Conservation (phyloP, 1,140 invertebrate genomes). For the Saxidomus purpurata region DNA sequence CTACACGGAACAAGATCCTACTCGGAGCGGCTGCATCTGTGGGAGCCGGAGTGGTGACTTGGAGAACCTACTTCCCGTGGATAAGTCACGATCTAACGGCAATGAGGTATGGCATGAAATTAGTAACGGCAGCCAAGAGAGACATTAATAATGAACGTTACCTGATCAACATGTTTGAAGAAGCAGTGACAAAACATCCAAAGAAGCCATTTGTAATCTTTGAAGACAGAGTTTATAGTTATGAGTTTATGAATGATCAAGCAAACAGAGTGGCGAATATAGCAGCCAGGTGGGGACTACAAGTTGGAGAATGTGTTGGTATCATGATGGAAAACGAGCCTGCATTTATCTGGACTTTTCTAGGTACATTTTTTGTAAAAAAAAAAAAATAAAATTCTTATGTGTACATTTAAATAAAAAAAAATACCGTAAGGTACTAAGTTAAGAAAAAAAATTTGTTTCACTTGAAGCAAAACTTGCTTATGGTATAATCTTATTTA, state of each 20-base stretch:
- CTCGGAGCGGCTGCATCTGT: slow-evolving; percentile 51
- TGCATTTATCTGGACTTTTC: slow-evolving; percentile 81
- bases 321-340: slow-evolving; percentile 80
- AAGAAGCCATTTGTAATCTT: slow-evolving; percentile 77
- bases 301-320: slow-evolving; percentile 75
- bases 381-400: too few relatives aligned
- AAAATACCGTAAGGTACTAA: too few relatives aligned
- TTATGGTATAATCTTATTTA: too few relatives aligned
- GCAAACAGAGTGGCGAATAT: slow-evolving; percentile 79
- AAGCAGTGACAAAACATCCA: slow-evolving; percentile 67
- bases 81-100: slow-evolving; percentile 71
- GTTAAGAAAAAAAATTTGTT: too few relatives aligned
- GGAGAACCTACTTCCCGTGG: slow-evolving; percentile 73
- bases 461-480: too few relatives aligned
- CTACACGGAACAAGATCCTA: slow-evolving; percentile 54
- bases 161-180: slow-evolving; percentile 80
- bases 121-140: background rate
- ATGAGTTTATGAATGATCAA: slow-evolving; percentile 76
- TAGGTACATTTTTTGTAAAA: slow-evolving; percentile 74
- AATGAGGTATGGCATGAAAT: slow-evolving; percentile 51
- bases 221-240: slow-evolving; percentile 77
- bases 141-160: slow-evolving; percentile 52
- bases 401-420: too few relatives aligned
- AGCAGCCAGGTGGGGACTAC: slow-evolving; percentile 68
- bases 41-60: slow-evolving; percentile 60